phyloP scores from a whole-genome alignment of 1,140 invertebrate genomes.

The Cardiocondyla obscurior region DNA sequence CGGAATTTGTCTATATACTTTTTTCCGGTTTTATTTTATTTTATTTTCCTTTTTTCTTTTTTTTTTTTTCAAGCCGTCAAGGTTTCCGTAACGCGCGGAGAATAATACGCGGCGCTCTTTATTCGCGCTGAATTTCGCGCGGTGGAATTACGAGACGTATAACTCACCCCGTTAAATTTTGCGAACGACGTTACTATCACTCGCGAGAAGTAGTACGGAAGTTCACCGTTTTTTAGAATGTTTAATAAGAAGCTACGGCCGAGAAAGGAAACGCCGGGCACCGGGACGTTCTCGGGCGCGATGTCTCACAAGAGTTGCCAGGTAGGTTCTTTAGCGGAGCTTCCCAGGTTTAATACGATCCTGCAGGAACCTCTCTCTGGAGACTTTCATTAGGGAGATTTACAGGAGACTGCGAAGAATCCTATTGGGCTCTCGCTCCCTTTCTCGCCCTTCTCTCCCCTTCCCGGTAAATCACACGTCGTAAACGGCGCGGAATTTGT shows the following conservation, averaged over 20 bases:
- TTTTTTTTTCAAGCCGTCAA: conserved; percentile 11
- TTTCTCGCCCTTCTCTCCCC: conserved; percentile 37
- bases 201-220: not conserved
- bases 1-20: not conserved
- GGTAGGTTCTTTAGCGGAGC: conserved; percentile 74
- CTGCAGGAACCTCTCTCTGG: conserved; percentile 74
- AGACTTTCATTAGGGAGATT: conserved; percentile 82
- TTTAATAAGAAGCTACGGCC: conserved; percentile 59
- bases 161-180: conserved; percentile 20
- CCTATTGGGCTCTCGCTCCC: conserved; percentile 43
- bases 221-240: conserved; percentile 38
- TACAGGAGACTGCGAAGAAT: conserved; percentile 75
- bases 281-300: conserved; percentile 31
- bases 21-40: no score
- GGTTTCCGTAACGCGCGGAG: not conserved
- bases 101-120: not conserved
- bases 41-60: not conserved
- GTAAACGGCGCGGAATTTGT: conserved; percentile 78
- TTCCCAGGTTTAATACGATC: conserved; percentile 81
- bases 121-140: not conserved
- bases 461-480: conserved; percentile 75
- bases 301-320: conserved; percentile 50
- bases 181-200: not conserved
- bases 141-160: not conserved
- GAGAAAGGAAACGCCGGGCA: not conserved